Conservation (phyloP, 2,797 vertebrate genomes). For the Xenopus petersii region DNA sequence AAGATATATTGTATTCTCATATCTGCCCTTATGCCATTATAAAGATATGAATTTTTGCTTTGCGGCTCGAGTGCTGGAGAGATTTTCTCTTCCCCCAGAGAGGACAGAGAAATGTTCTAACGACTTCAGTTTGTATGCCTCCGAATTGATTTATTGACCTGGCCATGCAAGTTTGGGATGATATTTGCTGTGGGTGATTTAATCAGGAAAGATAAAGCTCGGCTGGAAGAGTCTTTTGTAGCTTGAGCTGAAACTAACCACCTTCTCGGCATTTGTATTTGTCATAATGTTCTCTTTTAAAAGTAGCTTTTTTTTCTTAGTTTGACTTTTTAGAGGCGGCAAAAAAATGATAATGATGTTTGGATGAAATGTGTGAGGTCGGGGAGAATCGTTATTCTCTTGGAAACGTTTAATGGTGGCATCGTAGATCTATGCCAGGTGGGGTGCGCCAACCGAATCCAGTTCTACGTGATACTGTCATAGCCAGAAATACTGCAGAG, state of each 20-base stretch:
- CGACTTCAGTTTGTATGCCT: constrained; percentile 22
- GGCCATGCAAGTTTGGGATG: not conserved
- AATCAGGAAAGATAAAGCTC: constrained; percentile 5
- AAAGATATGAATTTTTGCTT: not conserved
- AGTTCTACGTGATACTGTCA: too few species aligned
- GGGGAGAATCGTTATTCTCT: constrained; percentile 10
- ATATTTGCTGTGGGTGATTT: constrained; percentile 2
- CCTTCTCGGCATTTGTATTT: not conserved
- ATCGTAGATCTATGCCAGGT: too few species aligned
- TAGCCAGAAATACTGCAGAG: too few species aligned
- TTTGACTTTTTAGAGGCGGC: not conserved
- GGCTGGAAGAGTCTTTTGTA: not conserved
- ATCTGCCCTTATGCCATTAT: not conserved
- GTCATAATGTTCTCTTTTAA: accelerated
- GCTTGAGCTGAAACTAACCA: not conserved
- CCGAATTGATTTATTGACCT: not conserved
- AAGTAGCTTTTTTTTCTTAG: not conserved
- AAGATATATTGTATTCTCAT: too few species aligned
- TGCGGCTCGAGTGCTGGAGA: not conserved
- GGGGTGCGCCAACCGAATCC: too few species aligned
- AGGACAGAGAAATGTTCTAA: not conserved
- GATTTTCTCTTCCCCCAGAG: not conserved
- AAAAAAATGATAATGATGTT: not conserved
- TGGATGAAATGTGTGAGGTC: not conserved
- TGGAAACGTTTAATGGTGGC: too few species aligned